Evolutionary conservation across 2,797 vertebrate species (phyloP).

Genomic region (Acanthurus leucopareius): DNA sequence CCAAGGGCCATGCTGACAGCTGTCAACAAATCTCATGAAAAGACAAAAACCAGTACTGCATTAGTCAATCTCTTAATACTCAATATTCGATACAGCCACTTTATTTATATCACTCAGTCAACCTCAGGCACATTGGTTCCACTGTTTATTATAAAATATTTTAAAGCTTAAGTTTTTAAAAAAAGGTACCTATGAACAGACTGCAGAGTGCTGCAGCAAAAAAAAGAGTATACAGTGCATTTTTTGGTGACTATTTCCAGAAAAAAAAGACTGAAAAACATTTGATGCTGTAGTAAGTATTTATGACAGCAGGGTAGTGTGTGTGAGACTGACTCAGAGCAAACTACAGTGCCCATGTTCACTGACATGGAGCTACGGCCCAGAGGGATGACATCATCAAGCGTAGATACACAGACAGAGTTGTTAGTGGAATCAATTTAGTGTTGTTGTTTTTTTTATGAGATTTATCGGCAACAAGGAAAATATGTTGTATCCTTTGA

Average conservation of each 20-base stretch:
- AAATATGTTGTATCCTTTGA: neutral
- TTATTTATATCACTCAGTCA: neutral
- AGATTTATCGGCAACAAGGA: neutral
- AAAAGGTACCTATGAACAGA: too few relatives aligned
- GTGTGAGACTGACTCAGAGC: too few relatives aligned
- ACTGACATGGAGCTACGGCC: too few relatives aligned
- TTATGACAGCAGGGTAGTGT: too few relatives aligned
- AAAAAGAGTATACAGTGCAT: neutral
- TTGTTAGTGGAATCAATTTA: neutral
- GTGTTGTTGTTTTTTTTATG: slow-evolving; percentile 9
- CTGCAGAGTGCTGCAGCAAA: neutral
- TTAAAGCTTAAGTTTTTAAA: neutral
- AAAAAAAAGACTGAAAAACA: neutral
- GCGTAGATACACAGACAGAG: too few relatives aligned
- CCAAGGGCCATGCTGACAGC: neutral
- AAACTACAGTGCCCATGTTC: too few relatives aligned
- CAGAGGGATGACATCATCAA: too few relatives aligned
- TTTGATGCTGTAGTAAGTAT: neutral
- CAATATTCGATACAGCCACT: neutral
- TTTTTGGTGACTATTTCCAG: neutral
- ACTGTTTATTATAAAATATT: neutral
- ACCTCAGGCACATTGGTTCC: neutral
- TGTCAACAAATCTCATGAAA: neutral
- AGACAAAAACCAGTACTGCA: neutral
- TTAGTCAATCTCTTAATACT: neutral